Evolutionary conservation across 2,797 vertebrate species (phyloP).

Genomic region (Mormyrus hasselquistii): DNA sequence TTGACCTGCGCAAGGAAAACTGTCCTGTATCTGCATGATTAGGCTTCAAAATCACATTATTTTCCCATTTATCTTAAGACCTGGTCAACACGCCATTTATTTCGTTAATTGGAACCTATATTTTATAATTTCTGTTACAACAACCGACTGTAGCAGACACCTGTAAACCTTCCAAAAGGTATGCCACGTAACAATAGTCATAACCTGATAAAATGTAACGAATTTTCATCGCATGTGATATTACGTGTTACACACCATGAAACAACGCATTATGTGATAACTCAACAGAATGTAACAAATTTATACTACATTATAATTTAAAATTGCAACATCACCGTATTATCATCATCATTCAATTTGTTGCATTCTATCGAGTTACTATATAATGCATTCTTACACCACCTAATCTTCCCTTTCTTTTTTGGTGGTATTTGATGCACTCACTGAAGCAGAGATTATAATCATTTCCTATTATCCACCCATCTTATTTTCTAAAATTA

Average conservation of each 20-base stretch:
- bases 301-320: background rate
- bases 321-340: background rate
- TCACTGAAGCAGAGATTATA: background rate
- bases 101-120: background rate
- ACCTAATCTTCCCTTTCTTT: background rate
- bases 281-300: background rate
- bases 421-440: background rate
- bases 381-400: background rate
- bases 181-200: background rate
- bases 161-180: background rate
- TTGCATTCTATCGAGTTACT: background rate
- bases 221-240: background rate
- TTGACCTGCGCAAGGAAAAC: too few species aligned
- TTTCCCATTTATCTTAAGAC: background rate
- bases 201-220: background rate
- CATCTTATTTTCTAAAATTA: background rate
- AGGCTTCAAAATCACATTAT: background rate
- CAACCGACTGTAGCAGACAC: background rate
- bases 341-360: background rate
- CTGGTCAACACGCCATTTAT: background rate
- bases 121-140: background rate
- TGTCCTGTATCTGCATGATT: background rate
- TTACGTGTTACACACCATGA: background rate
- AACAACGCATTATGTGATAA: background rate
- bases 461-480: background rate